Evolutionary conservation across 2,797 vertebrate genomes (phyloP).

Genomic region (Anguilla marmorata): DNA sequence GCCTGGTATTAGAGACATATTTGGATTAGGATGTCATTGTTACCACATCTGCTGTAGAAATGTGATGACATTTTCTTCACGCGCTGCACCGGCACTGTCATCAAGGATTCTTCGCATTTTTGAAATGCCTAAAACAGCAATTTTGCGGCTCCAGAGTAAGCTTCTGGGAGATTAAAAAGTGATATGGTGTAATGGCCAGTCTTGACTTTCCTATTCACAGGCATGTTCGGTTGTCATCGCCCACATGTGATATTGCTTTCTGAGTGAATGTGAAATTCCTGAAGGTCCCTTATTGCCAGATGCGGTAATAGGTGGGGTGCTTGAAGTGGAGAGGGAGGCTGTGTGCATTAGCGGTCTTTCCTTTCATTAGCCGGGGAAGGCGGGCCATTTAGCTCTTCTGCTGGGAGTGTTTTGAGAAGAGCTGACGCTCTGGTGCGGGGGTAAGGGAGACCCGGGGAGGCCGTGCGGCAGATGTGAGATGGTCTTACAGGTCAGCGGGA

Average conservation of each 20-base stretch:
- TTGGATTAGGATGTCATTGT: constrained; percentile 67
- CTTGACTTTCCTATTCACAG: background rate
- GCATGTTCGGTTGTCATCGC: background rate
- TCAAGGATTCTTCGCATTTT: background rate
- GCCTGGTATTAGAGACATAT: constrained; percentile 64
- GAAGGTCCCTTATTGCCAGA: background rate
- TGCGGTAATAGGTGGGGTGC: background rate
- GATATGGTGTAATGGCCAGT: no score
- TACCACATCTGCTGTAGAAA: constrained; percentile 34
- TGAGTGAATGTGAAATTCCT: background rate
- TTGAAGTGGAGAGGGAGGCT: background rate
- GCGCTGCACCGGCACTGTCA: background rate
- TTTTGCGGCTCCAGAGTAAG: constrained; percentile 3
- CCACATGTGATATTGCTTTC: background rate
- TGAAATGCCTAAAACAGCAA: constrained; percentile 11
- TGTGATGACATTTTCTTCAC: constrained; percentile 14
- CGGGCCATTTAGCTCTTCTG: background rate
- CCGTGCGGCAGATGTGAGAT: constrained; percentile 29
- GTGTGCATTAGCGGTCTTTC: background rate
- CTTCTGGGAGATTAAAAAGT: background rate
- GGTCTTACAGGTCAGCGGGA: constrained; percentile 21
- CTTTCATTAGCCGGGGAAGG: background rate
- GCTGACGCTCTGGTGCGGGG: background rate
- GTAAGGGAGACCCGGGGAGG: background rate
- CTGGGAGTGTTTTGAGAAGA: background rate